Evolutionary conservation across 1,140 invertebrate genomes (phyloP), one percentile per base, ranked within the genome.

Genomic region (Scaptomyza graminum): DNA sequence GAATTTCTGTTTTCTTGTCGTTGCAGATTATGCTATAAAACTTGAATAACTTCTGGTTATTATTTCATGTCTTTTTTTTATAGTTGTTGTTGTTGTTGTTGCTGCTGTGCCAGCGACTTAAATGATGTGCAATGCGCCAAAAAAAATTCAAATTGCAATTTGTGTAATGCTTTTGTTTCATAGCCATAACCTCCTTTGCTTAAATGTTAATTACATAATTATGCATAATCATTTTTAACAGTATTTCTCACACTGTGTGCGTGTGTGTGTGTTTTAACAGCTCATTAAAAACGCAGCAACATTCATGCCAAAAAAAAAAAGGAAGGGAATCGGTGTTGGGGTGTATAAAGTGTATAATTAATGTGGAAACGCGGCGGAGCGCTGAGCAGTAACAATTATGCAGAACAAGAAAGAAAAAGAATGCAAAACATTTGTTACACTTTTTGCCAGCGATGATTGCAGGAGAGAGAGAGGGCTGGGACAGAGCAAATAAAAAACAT

Each of bases 191-290:
- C 78, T 90, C 75, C 63, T 79, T 90, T 90, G 74, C 88, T 89
- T 90, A 85, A 85, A 85, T 89, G 88, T 90, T 90, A 90, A 90
- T 90, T 89, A 90, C 78, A 90, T 90, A 89, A 90, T 90, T 90
- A 89, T 89, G 88, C 89, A 90, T 75, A 85, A 89, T 89, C 79
- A 80, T 78, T 70, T 81, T 68, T 70, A 74, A 74, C 79, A 66
- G 59, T 66, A 74, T 70, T 70, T 60, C 54, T 51, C 18, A 9
- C 39, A 50, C 44, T 31, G 28, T 51, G 15, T 44, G 41, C 57
- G 59, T 56, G 15, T 39, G 46, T 49, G 47, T 59, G 55, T 62
- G 76, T 79, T 72, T 90, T 89, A 90, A 90, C 84, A 87, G 89
- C 89, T 90, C 79, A 90, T 89, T 87, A 82, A 79, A 85, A 89